Evolutionary conservation across 1,140 invertebrate genomes (phyloP).

Genomic region (Arctopsyche grandis): DNA sequence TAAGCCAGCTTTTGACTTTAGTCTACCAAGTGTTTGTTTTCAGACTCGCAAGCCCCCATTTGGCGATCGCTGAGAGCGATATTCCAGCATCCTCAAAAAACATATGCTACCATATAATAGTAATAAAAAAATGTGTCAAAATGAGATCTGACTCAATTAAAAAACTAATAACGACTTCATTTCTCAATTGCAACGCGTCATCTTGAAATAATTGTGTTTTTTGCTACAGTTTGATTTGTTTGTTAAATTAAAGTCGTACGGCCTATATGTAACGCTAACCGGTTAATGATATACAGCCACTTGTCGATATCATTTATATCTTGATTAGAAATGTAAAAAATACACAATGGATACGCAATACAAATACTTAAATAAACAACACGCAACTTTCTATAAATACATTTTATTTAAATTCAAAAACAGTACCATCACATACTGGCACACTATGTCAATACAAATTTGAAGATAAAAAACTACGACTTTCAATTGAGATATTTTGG

Average conservation of each 20-base stretch:
- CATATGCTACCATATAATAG: too few species aligned
- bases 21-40: neutral
- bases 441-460: too few species aligned
- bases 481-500: too few species aligned
- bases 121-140: too few species aligned
- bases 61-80: neutral
- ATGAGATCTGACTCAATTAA: neutral
- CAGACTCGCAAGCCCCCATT: neutral
- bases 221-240: neutral
- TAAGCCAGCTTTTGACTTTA: conserved; percentile 10
- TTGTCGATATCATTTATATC: neutral
- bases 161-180: neutral
- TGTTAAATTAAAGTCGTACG: neutral
- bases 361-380: too few species aligned
- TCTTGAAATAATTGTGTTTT: conserved; percentile 5
- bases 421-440: too few species aligned
- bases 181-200: conserved; percentile 3
- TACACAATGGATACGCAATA: too few species aligned
- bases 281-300: neutral
- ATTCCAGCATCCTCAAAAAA: neutral
- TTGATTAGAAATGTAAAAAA: neutral
- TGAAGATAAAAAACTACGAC: too few species aligned
- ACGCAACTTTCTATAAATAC: too few species aligned
- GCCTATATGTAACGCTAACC: neutral
- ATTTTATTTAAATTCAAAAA: too few species aligned